Evolutionary conservation across 2,797 vertebrate species (phyloP).

Genomic region (Brachyalestes nurse): DNA sequence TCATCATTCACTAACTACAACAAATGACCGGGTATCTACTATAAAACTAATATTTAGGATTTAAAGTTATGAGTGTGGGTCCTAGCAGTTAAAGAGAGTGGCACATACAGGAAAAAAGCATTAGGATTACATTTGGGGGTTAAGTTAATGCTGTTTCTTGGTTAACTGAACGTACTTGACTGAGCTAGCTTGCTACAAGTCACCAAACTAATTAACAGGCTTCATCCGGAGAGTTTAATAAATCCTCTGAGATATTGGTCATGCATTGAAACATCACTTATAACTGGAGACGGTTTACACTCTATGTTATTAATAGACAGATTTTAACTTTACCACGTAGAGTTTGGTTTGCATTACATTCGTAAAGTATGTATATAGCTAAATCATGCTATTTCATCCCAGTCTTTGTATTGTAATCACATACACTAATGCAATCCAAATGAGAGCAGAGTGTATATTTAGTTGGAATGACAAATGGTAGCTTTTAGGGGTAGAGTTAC

Average conservation of each 20-base stretch:
- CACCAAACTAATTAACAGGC: slow-evolving; percentile 2
- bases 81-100: background rate
- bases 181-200: background rate
- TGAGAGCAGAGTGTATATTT: background rate
- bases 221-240: slow-evolving; percentile 2
- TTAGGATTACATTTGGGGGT: background rate
- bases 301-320: too few relatives aligned
- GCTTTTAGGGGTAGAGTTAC: background rate
- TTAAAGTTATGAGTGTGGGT: background rate
- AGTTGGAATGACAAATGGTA: background rate
- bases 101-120: too few relatives aligned
- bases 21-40: background rate
- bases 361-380: too few relatives aligned
- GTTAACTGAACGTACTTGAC: background rate
- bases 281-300: background rate
- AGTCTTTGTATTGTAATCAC: background rate
- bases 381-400: too few relatives aligned
- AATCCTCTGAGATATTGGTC: slow-evolving; percentile 9
- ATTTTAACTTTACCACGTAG: too few relatives aligned
- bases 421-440: background rate
- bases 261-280: background rate
- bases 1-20: background rate
- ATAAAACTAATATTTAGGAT: background rate
- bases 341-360: too few relatives aligned
- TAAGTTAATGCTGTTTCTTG: background rate